Conservation (phyloP, 2,797 vertebrate species). For the Okamejei kenojei region DNA sequence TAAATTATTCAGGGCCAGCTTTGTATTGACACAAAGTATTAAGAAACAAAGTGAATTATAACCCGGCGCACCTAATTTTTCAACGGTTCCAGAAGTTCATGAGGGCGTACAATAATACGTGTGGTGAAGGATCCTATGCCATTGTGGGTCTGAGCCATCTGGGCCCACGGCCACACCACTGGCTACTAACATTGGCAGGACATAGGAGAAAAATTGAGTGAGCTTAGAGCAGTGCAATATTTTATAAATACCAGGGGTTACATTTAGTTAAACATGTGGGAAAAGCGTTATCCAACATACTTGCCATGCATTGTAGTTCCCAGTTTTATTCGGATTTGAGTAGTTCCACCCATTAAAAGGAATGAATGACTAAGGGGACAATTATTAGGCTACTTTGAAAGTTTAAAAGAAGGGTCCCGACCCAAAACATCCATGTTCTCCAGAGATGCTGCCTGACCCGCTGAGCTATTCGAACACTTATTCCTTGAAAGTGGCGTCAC, state of each 20-base stretch:
- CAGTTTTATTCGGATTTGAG: background rate
- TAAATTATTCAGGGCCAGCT: background rate
- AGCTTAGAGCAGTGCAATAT: slow-evolving; percentile 21
- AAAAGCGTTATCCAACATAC: slow-evolving; percentile 34
- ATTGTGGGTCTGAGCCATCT: background rate
- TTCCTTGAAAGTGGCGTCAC: too few species aligned
- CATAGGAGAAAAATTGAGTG: background rate
- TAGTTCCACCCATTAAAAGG: slow-evolving; percentile 19
- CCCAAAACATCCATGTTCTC: too few species aligned
- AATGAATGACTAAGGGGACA: slow-evolving; percentile 3
- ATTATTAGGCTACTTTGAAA: background rate
- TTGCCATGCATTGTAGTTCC: slow-evolving; percentile 7
- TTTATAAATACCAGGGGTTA: slow-evolving; percentile 32
- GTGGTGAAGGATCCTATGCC: slow-evolving; percentile 14
- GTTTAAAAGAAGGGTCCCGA: too few species aligned
- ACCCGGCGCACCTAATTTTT: background rate
- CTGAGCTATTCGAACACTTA: too few species aligned
- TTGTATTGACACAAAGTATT: background rate
- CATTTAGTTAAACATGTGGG: slow-evolving; percentile 33
- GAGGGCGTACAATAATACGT: background rate
- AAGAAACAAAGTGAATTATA: slow-evolving; percentile 22
- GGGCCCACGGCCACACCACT: slow-evolving; percentile 25
- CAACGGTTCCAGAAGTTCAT: slow-evolving; percentile 1
- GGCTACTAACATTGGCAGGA: slow-evolving; percentile 27
- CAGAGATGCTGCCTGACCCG: too few species aligned